Conservation (phyloP, 2,113 vertebrate species). For the Leiothrix lutea region DNA sequence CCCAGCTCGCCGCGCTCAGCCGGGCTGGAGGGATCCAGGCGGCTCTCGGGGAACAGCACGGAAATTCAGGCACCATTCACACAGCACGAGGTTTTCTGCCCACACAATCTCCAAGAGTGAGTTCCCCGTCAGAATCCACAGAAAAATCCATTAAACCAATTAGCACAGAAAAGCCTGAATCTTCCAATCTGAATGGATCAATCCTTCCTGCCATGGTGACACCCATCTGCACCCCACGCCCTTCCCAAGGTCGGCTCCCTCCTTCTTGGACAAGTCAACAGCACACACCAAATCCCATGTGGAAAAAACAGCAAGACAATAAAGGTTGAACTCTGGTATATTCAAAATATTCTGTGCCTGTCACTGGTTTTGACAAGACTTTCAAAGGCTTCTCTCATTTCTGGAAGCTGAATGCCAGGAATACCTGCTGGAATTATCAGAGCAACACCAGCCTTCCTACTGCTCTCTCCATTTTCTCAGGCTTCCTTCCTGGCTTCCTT, state of each 20-base stretch:
- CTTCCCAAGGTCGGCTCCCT: not conserved
- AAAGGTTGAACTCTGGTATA: not conserved
- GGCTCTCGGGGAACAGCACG: accelerated
- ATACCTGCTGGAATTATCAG: slow-evolving; percentile 7
- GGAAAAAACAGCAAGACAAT: too few species aligned
- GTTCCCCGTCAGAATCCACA: not conserved
- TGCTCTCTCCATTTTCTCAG: slow-evolving; percentile 54
- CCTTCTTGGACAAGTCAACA: not conserved
- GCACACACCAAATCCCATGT: accelerated
- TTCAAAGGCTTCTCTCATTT: not conserved
- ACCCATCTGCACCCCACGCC: not conserved
- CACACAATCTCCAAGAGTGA: not conserved
- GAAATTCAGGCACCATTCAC: accelerated
- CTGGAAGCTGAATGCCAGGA: not conserved
- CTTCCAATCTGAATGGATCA: accelerated
- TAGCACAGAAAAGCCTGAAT: not conserved
- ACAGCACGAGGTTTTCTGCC: not conserved
- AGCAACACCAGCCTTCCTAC: not conserved
- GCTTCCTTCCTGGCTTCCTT: slow-evolving; percentile 61
- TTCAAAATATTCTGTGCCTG: not conserved
- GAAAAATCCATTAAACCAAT: not conserved
- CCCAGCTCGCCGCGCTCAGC: not conserved
- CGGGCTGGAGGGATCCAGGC: not conserved
- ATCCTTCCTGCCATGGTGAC: not conserved
- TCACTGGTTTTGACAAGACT: not conserved